These are phyloP conservation scores for Megaustenia siamemsis DNA, from an alignment of 2,888 invertebrate genomes.

Conservation along the genomic window DNA sequence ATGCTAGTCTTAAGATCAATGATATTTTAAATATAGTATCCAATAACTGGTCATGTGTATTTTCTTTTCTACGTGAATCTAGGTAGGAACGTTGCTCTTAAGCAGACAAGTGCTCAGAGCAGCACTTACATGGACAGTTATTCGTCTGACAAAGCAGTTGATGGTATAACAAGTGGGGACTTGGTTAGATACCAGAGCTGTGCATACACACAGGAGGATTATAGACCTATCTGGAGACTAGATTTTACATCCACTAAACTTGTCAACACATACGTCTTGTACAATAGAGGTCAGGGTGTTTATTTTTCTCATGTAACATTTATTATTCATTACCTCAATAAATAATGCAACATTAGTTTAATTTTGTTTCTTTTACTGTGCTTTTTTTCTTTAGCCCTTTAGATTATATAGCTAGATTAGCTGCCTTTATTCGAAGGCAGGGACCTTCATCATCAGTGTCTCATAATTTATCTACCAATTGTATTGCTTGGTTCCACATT, in stretches of 20 bases:
- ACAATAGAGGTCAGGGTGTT: not conserved
- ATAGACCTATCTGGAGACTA: not conserved
- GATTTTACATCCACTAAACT: not conserved
- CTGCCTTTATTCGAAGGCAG: too few species aligned
- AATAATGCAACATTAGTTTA: too few species aligned
- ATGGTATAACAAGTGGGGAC: not conserved
- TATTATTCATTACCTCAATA: not conserved
- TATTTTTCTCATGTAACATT: not conserved
- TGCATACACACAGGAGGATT: not conserved
- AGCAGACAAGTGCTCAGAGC: not conserved
- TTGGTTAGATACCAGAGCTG: not conserved
- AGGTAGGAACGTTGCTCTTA: conserved; percentile 13
- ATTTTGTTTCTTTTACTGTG: too few species aligned
- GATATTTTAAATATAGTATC: too few species aligned
- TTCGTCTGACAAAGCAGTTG: not conserved
- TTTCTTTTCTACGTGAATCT: not conserved
- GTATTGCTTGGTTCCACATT: too few species aligned
- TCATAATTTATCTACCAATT: too few species aligned
- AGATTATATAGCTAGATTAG: too few species aligned
- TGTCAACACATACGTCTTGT: not conserved
- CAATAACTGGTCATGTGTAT: too few species aligned
- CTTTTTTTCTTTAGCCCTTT: too few species aligned
- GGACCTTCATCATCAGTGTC: too few species aligned
- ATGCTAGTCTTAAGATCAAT: too few species aligned
- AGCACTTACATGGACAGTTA: not conserved